Percentiles rank a stretch among this genome's conserved stretches.
Evolutionary conservation across 2,888 invertebrate species (phyloP).

Genomic region (Protophormia terraenovae): DNA sequence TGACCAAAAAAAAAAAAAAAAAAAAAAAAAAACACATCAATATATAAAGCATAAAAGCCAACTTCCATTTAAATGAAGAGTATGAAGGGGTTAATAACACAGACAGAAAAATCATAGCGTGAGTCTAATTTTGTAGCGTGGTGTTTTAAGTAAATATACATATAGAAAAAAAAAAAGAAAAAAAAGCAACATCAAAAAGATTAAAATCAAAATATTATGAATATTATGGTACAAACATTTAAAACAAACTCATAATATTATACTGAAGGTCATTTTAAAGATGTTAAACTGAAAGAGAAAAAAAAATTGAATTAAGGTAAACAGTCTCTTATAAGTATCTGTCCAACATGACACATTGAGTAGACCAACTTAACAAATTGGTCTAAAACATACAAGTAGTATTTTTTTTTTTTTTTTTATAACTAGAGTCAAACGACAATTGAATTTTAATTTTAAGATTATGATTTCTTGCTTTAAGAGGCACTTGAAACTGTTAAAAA

Average conservation of each 20-base stretch:
- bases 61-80: constrained; percentile 8
- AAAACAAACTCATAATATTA: constrained; percentile 57
- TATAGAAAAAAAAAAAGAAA: constrained; percentile 1
- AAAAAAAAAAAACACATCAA: constrained; percentile 17
- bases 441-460: background rate
- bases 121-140: constrained; percentile 34
- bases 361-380: constrained; percentile 14
- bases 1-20: constrained; percentile 72
- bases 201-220: constrained; percentile 55
- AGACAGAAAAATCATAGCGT: constrained; percentile 29
- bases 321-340: background rate
- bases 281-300: background rate
- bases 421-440: background rate
- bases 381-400: background rate
- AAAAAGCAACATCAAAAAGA: constrained; percentile 18
- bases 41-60: background rate
- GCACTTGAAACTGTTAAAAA: constrained; percentile 28
- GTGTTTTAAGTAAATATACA: constrained; percentile 11
- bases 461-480: background rate
- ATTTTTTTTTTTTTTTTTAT: background rate
- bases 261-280: constrained; percentile 73
- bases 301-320: background rate
- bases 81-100: constrained; percentile 34
- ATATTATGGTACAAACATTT: constrained; percentile 45
- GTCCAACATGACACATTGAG: background rate